Percentiles rank a stretch among this genome's conserved stretches.
These are phyloP conservation scores for Takifugu bimaculatus DNA, from an alignment of 2,113 vertebrate genomes.

Conservation along the genomic window DNA sequence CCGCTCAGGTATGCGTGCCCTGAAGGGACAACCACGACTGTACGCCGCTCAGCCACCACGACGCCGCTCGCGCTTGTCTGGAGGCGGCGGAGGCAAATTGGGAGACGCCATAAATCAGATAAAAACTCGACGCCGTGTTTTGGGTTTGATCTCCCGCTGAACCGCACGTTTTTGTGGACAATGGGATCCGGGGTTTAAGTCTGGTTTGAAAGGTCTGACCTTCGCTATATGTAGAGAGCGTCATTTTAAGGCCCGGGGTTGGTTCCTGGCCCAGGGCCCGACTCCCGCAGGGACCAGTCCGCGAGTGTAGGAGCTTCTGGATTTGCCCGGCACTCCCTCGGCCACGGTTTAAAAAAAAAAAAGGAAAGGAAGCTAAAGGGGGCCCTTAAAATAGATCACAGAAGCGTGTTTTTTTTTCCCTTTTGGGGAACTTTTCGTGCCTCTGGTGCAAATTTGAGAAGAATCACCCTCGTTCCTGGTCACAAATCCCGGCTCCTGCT, in stretches of 20 bases:
- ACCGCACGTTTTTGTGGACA: background rate
- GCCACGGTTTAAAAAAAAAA: conserved; percentile 45
- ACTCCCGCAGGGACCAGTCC: conserved; percentile 32
- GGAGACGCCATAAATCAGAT: background rate
- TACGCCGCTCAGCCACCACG: conserved; percentile 42
- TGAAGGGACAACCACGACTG: conserved; percentile 64
- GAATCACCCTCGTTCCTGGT: too few relatives aligned
- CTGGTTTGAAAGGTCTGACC: too few relatives aligned
- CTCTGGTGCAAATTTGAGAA: too few relatives aligned
- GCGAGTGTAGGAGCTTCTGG: conserved; percentile 37
- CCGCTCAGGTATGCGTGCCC: conserved; percentile 75
- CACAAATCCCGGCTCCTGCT: too few relatives aligned
- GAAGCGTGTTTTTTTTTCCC: background rate
- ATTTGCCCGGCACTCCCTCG: conserved; percentile 56
- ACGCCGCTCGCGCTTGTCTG: background rate
- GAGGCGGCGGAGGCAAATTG: background rate
- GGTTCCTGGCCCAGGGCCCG: conserved; percentile 42
- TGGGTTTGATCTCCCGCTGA: background rate
- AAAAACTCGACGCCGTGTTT: background rate
- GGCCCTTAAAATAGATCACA: conserved; percentile 56
- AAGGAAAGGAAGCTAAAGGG: conserved; percentile 2
- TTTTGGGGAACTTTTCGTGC: too few relatives aligned
- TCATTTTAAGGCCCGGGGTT: conserved; percentile 23
- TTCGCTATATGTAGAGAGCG: conserved; percentile 9
- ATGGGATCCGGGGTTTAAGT: too few relatives aligned